Percentiles rank a stretch among this genome's conserved stretches.
These are phyloP conservation scores for Eulacestoma nigropectus DNA, from an alignment of 2,113 vertebrate species.

Conservation along the genomic window DNA sequence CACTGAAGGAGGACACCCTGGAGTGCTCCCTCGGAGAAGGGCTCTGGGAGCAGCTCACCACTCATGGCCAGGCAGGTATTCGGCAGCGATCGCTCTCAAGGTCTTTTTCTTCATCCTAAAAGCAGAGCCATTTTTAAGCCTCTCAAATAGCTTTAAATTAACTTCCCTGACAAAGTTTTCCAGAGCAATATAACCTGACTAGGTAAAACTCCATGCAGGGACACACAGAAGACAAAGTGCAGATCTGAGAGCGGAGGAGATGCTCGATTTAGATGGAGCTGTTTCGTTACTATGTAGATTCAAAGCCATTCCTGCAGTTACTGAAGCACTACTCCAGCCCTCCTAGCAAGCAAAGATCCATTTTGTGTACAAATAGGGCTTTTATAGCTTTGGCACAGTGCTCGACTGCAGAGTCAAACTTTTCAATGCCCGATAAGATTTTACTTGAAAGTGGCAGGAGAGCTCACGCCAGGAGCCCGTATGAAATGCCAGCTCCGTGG, in stretches of 20 bases:
- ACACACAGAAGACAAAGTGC: background rate
- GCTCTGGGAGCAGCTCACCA: background rate
- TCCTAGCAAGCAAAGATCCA: background rate
- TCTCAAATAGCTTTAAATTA: background rate
- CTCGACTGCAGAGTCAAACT: background rate
- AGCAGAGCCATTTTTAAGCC: background rate
- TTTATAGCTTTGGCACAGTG: conserved; percentile 3
- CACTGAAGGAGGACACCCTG: background rate
- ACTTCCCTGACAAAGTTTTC: background rate
- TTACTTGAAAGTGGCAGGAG: conserved; percentile 18
- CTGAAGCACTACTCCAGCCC: background rate
- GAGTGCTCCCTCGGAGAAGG: no score
- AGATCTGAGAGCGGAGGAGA: background rate
- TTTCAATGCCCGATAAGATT: background rate
- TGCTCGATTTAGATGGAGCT: background rate
- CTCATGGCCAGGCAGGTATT: background rate
- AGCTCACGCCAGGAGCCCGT: background rate
- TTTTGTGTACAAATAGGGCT: background rate
- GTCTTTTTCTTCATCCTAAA: background rate
- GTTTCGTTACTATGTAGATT: background rate
- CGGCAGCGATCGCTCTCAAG: background rate
- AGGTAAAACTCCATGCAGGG: background rate
- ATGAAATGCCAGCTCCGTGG: background rate
- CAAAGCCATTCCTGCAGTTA: background rate
- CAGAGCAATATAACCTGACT: background rate